Conservation (phyloP, 1,140 invertebrate species). For the Drosophila lowei region DNA sequence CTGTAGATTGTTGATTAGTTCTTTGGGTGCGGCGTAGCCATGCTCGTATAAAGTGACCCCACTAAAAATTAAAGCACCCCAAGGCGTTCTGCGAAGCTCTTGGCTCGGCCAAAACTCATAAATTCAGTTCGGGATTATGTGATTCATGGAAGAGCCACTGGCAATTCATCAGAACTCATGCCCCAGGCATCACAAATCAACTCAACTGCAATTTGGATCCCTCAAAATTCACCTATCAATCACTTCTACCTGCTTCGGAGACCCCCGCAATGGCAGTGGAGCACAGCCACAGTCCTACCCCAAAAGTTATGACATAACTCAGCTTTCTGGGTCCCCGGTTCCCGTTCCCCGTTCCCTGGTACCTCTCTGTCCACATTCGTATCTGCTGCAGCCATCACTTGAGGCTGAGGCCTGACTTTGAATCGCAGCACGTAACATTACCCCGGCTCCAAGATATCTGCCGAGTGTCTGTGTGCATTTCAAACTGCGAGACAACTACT, state of each 20-base stretch:
- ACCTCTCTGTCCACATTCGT: conserved; percentile 8
- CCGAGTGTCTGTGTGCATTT: conserved; percentile 46
- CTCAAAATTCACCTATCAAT: conserved; percentile 48
- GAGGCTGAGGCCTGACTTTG: conserved; percentile 51
- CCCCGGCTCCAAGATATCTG: conserved; percentile 27
- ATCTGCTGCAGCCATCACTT: conserved; percentile 60
- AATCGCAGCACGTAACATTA: conserved; percentile 60
- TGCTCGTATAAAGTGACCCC: conserved; percentile 11
- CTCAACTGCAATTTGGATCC: conserved; percentile 13
- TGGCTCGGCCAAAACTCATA: conserved; percentile 5
- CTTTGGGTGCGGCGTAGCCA: not conserved
- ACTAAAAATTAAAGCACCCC: conserved; percentile 4
- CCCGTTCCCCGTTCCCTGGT: too few species aligned
- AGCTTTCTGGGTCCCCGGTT: not conserved
- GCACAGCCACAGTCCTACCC: conserved; percentile 14
- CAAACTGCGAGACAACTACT: conserved; percentile 21
- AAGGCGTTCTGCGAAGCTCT: not conserved
- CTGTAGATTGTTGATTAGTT: too few species aligned
- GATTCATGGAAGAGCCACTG: conserved; percentile 12
- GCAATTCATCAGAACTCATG: conserved; percentile 48
- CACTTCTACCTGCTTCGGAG: conserved; percentile 50
- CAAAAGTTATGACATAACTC: conserved; percentile 57
- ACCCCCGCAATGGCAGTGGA: too few species aligned
- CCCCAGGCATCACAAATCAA: conserved; percentile 35
- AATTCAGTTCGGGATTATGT: conserved; percentile 9